Conservation (phyloP, 2,888 invertebrate species). For the Diarsia mendica region DNA sequence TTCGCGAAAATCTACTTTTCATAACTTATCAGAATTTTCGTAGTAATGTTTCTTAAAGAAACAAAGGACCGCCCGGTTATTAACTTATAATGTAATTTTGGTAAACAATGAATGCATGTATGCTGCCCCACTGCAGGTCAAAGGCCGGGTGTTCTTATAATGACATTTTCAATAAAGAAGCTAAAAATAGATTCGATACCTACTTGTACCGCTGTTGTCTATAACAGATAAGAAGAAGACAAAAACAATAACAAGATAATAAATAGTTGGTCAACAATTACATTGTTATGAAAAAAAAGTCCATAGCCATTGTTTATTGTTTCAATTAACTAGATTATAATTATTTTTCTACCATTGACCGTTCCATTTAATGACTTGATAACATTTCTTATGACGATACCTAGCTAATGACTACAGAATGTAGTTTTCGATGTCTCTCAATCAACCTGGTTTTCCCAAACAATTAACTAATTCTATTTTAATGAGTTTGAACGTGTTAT, state of each 20-base stretch:
- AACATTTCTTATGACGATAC: constrained; percentile 46
- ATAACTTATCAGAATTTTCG: constrained; percentile 1
- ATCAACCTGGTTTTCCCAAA: constrained; percentile 60
- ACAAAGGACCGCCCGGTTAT: not conserved
- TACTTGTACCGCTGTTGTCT: not conserved
- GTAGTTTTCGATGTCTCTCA: constrained; percentile 50
- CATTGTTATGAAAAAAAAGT: constrained; percentile 14
- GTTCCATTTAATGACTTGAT: constrained; percentile 38
- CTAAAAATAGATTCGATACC: constrained; percentile 4
- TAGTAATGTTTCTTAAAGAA: not conserved
- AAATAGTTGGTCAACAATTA: constrained; percentile 32
- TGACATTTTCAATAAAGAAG: constrained; percentile 4
- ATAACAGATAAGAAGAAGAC: constrained; percentile 30
- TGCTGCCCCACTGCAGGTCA: not conserved
- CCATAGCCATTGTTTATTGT: not conserved
- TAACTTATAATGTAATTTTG: not conserved
- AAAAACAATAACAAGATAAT: constrained; percentile 42
- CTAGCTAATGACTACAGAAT: constrained; percentile 56
- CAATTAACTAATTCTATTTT: constrained; percentile 83
- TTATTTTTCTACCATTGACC: constrained; percentile 12
- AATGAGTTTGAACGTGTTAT: constrained; percentile 78
- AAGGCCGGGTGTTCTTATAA: not conserved
- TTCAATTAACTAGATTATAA: constrained; percentile 22
- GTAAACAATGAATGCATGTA: not conserved
- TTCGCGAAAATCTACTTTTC: constrained; percentile 63